These are phyloP conservation scores for Origma solitaria DNA, from an alignment of 2,113 vertebrate genomes.

Conservation along the genomic window DNA sequence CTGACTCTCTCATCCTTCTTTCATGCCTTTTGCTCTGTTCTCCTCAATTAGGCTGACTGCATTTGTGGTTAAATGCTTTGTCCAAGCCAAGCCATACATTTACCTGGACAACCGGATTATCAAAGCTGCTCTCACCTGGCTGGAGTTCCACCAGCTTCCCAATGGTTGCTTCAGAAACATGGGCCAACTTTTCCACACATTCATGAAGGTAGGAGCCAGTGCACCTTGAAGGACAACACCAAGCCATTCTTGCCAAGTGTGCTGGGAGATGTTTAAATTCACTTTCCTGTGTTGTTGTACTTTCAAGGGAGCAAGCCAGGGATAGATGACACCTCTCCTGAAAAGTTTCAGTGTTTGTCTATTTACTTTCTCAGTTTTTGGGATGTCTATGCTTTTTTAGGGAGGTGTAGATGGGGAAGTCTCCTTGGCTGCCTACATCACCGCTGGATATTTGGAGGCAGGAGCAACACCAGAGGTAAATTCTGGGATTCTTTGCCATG, in stretches of 20 bases:
- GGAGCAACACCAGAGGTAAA: constrained; percentile 66
- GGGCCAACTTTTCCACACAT: constrained; percentile 76
- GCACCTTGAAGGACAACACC: neutral
- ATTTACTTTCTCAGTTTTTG: neutral
- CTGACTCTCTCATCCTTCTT: neutral
- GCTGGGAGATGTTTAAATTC: neutral
- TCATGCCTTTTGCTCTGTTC: neutral
- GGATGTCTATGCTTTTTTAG: constrained; percentile 49
- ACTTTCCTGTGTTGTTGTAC: neutral
- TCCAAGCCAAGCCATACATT: constrained; percentile 71
- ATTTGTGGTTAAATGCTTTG: constrained; percentile 87
- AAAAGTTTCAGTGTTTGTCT: neutral
- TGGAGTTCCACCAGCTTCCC: constrained; percentile 64
- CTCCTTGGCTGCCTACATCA: constrained; percentile 69
- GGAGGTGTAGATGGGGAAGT: constrained; percentile 83
- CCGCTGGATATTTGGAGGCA: constrained; percentile 80
- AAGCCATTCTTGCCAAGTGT: neutral
- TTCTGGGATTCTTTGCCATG: neutral
- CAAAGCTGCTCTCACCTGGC: constrained; percentile 71
- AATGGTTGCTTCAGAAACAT: constrained; percentile 77
- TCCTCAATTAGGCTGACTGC: constrained; percentile 77
- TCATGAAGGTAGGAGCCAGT: constrained; percentile 77
- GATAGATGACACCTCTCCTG: neutral
- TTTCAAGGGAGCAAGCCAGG: neutral
- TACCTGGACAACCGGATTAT: constrained; percentile 73